Conservation (phyloP, 1,140 invertebrate species). For the Rhynchophorus ferrugineus region DNA sequence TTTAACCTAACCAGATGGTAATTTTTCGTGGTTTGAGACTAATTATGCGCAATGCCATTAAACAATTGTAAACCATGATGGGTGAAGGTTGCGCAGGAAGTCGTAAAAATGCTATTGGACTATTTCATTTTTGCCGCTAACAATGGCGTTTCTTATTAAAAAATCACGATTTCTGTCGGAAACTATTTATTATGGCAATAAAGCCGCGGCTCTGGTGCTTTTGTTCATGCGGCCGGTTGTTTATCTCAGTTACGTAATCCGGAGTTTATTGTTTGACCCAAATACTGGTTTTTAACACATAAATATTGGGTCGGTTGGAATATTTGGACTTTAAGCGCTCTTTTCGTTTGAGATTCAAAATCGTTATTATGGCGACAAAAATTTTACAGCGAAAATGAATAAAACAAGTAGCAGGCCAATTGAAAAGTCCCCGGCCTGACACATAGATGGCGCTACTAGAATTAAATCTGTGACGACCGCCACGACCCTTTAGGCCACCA, state of each 20-base stretch:
- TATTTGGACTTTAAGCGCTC: too few relatives aligned
- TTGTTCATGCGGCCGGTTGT: neutral
- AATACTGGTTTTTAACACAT: too few relatives aligned
- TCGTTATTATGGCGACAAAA: too few relatives aligned
- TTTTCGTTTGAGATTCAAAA: too few relatives aligned
- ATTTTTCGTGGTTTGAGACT: neutral
- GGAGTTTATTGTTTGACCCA: slow-evolving; percentile 2
- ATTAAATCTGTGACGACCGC: too few relatives aligned
- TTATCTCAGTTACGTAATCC: neutral
- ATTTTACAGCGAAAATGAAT: too few relatives aligned
- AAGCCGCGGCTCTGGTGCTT: neutral
- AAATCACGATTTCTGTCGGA: slow-evolving; percentile 1
- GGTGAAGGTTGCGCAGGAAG: neutral
- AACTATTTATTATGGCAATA: neutral
- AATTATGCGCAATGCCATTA: neutral
- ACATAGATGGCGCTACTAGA: too few relatives aligned
- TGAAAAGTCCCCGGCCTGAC: too few relatives aligned
- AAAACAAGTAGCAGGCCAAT: too few relatives aligned
- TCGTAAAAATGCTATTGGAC: neutral
- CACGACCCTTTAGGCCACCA: too few relatives aligned
- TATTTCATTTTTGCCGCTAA: neutral
- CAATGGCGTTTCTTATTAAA: neutral
- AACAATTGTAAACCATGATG: neutral
- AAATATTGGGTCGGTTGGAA: too few relatives aligned
- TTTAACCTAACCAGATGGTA: too few relatives aligned